A percentile compares a stretch with the other conserved stretches of the same genome.
phyloP scores from a whole-genome alignment of 2,113 vertebrate genomes.

The Eublepharis macularius region DNA sequence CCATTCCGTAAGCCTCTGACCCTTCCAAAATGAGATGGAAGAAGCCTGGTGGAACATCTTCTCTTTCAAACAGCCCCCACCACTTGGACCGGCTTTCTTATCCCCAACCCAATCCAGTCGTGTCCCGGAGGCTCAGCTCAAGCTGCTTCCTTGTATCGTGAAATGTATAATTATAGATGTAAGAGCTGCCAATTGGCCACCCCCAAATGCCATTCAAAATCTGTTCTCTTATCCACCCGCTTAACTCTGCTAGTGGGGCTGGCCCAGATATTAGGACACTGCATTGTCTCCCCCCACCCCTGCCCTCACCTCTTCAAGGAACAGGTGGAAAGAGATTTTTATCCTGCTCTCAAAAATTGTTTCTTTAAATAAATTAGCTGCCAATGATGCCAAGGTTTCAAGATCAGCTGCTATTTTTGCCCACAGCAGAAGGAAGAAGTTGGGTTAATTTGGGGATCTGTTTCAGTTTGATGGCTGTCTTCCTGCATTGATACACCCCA shows the following conservation, averaged over 20 bases:
- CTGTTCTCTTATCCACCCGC: too few relatives aligned
- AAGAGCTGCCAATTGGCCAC: not conserved
- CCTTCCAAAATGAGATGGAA: not conserved
- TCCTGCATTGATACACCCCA: too few relatives aligned
- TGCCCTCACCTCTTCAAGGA: too few relatives aligned
- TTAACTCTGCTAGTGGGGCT: not conserved
- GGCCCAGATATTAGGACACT: not conserved
- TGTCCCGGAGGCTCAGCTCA: not conserved
- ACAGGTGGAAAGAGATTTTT: not conserved
- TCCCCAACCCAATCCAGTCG: not conserved
- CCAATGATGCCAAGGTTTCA: not conserved
- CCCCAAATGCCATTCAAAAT: too few relatives aligned
- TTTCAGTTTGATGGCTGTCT: too few relatives aligned
- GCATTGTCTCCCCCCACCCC: too few relatives aligned
- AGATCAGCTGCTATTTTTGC: not conserved
- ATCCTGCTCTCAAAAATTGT: not conserved
- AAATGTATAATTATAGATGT: not conserved
- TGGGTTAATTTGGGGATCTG: not conserved
- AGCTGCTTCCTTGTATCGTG: fast-evolving
- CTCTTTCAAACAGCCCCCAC: not conserved
- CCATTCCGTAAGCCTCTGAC: too few relatives aligned
- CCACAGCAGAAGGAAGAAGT: not conserved
- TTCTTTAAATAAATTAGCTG: conserved; percentile 9
- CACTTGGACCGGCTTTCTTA: not conserved
- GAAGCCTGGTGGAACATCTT: not conserved